Conservation (phyloP, 2,113 vertebrate species). For the Talpa occidentalis region DNA sequence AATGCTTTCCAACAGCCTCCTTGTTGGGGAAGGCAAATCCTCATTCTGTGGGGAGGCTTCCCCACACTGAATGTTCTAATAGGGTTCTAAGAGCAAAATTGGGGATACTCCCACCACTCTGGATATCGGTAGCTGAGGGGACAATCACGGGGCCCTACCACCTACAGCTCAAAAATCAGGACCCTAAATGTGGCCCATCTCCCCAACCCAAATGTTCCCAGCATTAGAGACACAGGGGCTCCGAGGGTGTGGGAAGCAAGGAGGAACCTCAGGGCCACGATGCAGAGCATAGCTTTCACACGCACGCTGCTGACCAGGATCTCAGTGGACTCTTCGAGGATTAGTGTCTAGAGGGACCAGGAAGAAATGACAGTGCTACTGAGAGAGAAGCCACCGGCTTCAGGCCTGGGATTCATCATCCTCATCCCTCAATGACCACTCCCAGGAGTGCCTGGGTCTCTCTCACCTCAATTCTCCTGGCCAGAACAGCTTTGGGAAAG, state of each 20-base stretch:
- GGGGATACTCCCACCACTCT: background rate
- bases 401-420: accelerated
- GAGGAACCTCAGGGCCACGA: slow-evolving; percentile 69
- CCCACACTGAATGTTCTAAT: background rate
- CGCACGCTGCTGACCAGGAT: slow-evolving; percentile 32
- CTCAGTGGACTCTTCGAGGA: slow-evolving; percentile 53
- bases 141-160: background rate
- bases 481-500: slow-evolving; percentile 37
- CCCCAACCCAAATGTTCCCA: background rate
- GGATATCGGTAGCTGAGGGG: background rate
- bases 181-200: background rate
- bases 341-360: slow-evolving; percentile 45
- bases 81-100: background rate
- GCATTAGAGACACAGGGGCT: background rate
- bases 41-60: accelerated
- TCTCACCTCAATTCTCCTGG: slow-evolving; percentile 73
- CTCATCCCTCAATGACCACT: accelerated
- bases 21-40: background rate
- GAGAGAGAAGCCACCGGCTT: background rate
- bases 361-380: background rate
- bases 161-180: background rate
- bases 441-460: background rate
- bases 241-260: accelerated
- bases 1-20: background rate
- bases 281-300: slow-evolving; percentile 71